Conservation (phyloP, 2,888 invertebrate species). For the Drosophila meridionalis region DNA sequence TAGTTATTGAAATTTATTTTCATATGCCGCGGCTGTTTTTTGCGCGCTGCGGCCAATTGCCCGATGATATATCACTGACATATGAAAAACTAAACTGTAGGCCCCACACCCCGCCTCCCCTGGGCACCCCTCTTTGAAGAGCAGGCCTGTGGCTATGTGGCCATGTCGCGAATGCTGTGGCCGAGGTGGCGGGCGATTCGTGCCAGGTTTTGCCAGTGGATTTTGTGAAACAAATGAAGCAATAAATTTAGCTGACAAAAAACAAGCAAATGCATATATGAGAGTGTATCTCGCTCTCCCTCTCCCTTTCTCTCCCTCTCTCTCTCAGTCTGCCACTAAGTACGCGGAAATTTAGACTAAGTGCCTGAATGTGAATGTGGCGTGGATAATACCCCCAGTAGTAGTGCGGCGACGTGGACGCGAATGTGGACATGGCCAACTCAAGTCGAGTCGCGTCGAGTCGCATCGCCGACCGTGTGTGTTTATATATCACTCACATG, state of each 20-base stretch:
- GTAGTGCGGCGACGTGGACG: constrained; percentile 22
- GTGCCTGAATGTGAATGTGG: constrained; percentile 55
- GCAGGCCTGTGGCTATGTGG: constrained; percentile 38
- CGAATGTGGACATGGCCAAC: constrained; percentile 60
- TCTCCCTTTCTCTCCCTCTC: background rate
- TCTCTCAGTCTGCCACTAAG: constrained; percentile 51
- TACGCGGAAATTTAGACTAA: constrained; percentile 75
- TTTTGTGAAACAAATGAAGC: constrained; percentile 82
- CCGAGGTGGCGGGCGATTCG: constrained; percentile 17
- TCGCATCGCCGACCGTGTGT: constrained; percentile 68
- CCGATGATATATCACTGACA: constrained; percentile 80
- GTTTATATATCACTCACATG: constrained; percentile 83
- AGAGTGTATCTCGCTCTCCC: constrained; percentile 1
- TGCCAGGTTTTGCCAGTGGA: constrained; percentile 47
- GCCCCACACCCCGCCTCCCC: constrained; percentile 2
- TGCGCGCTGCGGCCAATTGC: constrained; percentile 41
- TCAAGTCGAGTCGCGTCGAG: constrained; percentile 44
- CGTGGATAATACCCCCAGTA: constrained; percentile 52
- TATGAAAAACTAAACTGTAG: constrained; percentile 69
- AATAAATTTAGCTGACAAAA: constrained; percentile 83
- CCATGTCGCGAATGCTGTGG: constrained; percentile 32
- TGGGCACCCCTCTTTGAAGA: background rate
- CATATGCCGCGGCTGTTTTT: constrained; percentile 20
- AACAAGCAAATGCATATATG: constrained; percentile 73
- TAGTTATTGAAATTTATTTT: constrained; percentile 46